Evolutionary conservation across 2,113 vertebrate species (phyloP), one percentile per base, ranked within the genome.

Genomic region (Smithornis capensis): DNA sequence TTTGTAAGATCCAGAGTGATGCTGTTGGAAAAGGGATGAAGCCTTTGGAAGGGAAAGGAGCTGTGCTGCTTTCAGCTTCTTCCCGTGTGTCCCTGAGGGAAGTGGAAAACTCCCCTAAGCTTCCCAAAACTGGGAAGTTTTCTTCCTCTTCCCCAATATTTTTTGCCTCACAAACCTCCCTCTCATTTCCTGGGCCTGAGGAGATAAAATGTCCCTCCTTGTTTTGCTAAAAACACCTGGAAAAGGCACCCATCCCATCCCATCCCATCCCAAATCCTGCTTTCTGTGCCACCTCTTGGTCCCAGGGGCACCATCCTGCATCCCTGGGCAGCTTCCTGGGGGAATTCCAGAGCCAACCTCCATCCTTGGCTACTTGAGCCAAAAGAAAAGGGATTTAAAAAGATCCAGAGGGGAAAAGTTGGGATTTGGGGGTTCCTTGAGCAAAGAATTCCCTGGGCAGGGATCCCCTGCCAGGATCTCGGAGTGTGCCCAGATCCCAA

Each of bases 311-410:
- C 23, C 59, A 40, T 37, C 64, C 53, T 42, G 29, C 42, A 47
- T 22, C 56, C n/a, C 14, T 24, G 23, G 3, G 47, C 35, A 23
- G 14, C 6, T 44, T 22, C 21, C 16, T 27, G 12, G 56, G 50
- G 2, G 12, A 35, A n/a, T 28, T 70, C 4, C 2, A 31, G 33
- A 60, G 50, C 31, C 1, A 0, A 8, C 21, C 1, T 0, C 49
- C 38, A 15, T 15, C 42, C 65, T 57, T 2, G 0, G 11, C 24
- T 27, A 1, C n/a, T 47, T 56, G 33, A 80, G 21, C 23, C 24
- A 2, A 42, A 76, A 74, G 13, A 27, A 17, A 18, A 37, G 1
- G 7, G 8, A 7, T 45, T 78, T 56, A 12, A 0, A 42, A 56
- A 4, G 14, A 19, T 42, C 19, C 8, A 1, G 1, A 83, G 7